These are phyloP conservation scores for Noctuana brunneofusca DNA, from an alignment of 2,888 invertebrate genomes.

Conservation along the genomic window DNA sequence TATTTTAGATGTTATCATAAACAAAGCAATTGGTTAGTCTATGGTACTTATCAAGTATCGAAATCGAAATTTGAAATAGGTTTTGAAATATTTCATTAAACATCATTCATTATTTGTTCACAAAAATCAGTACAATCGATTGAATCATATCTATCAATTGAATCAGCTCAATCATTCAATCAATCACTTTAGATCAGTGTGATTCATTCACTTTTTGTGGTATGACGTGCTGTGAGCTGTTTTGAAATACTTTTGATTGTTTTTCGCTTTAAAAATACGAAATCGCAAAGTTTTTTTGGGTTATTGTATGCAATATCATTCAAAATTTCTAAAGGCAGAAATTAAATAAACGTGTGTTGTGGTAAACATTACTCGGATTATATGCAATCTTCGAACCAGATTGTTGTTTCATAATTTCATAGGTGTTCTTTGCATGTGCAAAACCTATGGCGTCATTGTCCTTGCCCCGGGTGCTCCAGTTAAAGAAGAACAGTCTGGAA, in stretches of 20 bases:
- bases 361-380: neutral
- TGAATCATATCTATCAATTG: neutral
- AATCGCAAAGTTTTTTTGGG: neutral
- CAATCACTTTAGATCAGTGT: neutral
- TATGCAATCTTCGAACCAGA: constrained; percentile 18
- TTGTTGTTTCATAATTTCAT: constrained; percentile 46
- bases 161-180: neutral
- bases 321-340: neutral
- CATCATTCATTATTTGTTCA: neutral
- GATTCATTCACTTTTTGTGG: neutral
- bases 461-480: constrained; percentile 87
- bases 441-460: constrained; percentile 88
- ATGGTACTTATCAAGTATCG: too few species aligned
- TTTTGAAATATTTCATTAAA: neutral
- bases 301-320: neutral
- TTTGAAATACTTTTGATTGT: constrained; percentile 1
- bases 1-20: too few species aligned
- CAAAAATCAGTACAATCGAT: neutral
- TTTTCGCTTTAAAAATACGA: neutral
- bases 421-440: constrained; percentile 60
- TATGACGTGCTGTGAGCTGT: neutral
- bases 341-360: neutral
- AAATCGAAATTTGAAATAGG: too few species aligned
- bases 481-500: constrained; percentile 89
- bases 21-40: too few species aligned